Evolutionary conservation across 2,888 invertebrate genomes (phyloP).

Genomic region (Eutolmus rufibarbis): DNA sequence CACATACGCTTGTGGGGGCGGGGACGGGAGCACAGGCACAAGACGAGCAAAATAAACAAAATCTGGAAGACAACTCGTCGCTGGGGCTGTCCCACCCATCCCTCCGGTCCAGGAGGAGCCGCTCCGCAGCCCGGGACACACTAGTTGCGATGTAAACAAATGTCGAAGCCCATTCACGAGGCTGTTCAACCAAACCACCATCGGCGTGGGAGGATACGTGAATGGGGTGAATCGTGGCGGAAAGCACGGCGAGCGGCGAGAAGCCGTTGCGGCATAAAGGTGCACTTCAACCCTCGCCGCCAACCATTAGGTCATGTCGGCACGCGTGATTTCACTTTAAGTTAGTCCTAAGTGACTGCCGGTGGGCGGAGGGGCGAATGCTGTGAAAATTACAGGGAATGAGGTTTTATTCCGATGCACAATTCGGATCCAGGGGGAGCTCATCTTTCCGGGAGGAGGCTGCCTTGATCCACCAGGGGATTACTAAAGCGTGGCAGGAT

Average conservation of each 20-base stretch:
- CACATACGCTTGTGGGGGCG: neutral
- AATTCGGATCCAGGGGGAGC: neutral
- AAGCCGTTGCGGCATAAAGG: neutral
- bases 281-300: neutral
- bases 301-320: neutral
- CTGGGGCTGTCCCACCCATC: neutral
- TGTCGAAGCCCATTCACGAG: constrained; percentile 25
- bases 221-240: constrained; percentile 1
- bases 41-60: constrained; percentile 20
- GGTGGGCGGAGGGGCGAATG: neutral
- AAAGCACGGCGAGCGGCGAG: neutral
- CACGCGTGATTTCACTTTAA: constrained; percentile 28
- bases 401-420: neutral
- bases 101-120: neutral
- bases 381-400: constrained; percentile 16
- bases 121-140: neutral
- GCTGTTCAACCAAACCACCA: neutral
- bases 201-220: neutral
- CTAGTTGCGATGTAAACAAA: constrained; percentile 41
- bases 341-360: neutral
- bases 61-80: constrained; percentile 10
- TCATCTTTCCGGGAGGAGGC: neutral
- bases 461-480: neutral
- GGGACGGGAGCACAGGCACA: neutral
- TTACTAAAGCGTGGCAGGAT: neutral